These are phyloP conservation scores for Betta splendens DNA, from an alignment of 2,797 vertebrate genomes.

Conservation along the genomic window DNA sequence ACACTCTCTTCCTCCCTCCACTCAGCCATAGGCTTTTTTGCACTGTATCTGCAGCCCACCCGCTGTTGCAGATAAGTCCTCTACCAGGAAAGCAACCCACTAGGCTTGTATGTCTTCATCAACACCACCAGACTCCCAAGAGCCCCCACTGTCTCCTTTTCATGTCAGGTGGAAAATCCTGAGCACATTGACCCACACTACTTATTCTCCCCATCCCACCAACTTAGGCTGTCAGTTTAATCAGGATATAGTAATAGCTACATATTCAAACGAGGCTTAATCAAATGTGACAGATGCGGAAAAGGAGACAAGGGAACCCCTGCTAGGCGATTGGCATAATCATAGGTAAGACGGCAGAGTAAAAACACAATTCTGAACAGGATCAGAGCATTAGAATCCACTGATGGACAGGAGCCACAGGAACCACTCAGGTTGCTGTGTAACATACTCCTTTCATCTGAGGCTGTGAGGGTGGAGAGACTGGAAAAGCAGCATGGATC, in stretches of 20 bases:
- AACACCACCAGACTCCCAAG: slow-evolving; percentile 1
- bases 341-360: slow-evolving; percentile 31
- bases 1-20: slow-evolving; percentile 3
- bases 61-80: slow-evolving; percentile 30
- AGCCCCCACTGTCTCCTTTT: slow-evolving; percentile 1
- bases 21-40: slow-evolving; percentile 24
- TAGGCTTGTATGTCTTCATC: slow-evolving; percentile 23
- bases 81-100: slow-evolving; percentile 27
- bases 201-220: slow-evolving; percentile 11
- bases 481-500: slow-evolving; percentile 11
- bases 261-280: slow-evolving; percentile 23
- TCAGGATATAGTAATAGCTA: slow-evolving; percentile 27
- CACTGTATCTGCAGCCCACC: slow-evolving; percentile 36
- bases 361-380: slow-evolving; percentile 47
- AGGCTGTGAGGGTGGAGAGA: slow-evolving; percentile 20
- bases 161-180: slow-evolving; percentile 2
- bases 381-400: slow-evolving; percentile 34
- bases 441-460: slow-evolving; percentile 35
- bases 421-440: slow-evolving; percentile 16
- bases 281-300: slow-evolving; percentile 44
- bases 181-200: background rate
- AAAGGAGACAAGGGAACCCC: slow-evolving; percentile 17
- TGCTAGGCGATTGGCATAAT: slow-evolving; percentile 43
- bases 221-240: slow-evolving; percentile 36
- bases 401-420: slow-evolving; percentile 44